Evolutionary conservation across 1,140 invertebrate species (phyloP).

Genomic region (Hydropsyche tenuis): DNA sequence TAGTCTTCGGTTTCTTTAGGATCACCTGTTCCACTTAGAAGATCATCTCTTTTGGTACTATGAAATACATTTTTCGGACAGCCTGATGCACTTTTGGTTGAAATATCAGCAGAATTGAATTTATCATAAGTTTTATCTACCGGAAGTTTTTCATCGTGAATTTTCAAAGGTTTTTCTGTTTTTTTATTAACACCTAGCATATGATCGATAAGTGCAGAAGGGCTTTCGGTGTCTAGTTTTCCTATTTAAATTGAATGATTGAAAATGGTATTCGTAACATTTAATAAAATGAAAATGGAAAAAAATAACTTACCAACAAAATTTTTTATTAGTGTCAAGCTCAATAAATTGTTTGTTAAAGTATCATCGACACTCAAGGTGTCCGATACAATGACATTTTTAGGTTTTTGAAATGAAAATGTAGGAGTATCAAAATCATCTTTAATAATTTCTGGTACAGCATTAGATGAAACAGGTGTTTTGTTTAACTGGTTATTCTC

Average conservation of each 20-base stretch:
- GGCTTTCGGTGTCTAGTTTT: slow-evolving; percentile 41
- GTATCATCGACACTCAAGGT: slow-evolving; percentile 42
- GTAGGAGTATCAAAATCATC: neutral
- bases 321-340: slow-evolving; percentile 44
- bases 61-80: slow-evolving; percentile 39
- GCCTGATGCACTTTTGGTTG: neutral
- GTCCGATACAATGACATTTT: slow-evolving; percentile 12
- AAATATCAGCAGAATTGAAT: slow-evolving; percentile 2
- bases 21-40: neutral
- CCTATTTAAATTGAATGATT: slow-evolving; percentile 35
- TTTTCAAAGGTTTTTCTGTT: slow-evolving; percentile 22
- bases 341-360: slow-evolving; percentile 37
- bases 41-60: slow-evolving; percentile 44
- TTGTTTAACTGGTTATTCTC: slow-evolving; percentile 13
- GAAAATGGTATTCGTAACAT: too few relatives aligned
- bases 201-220: slow-evolving; percentile 43
- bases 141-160: neutral
- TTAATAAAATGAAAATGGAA: neutral
- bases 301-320: slow-evolving; percentile 43
- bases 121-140: neutral
- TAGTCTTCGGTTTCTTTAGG: neutral
- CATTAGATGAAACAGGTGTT: neutral
- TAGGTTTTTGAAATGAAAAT: neutral
- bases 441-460: neutral
- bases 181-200: slow-evolving; percentile 44